A percentile compares a stretch with the other conserved stretches of the same genome.
Evolutionary conservation across 2,888 invertebrate genomes (phyloP).

Genomic region (Malthinus seriepunctatus): DNA sequence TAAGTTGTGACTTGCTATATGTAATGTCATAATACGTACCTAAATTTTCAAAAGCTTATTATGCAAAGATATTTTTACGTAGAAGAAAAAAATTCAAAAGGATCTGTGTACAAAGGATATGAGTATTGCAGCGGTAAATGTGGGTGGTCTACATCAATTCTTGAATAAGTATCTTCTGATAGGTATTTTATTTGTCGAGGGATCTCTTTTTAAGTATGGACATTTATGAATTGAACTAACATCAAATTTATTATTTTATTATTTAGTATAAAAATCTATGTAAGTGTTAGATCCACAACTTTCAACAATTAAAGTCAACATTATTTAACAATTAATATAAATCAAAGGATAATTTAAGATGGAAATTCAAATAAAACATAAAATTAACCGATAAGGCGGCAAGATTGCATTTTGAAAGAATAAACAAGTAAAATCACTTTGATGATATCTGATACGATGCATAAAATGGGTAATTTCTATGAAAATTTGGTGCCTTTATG

Average conservation of each 20-base stretch:
- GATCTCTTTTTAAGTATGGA: background rate
- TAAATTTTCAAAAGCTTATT: too few species aligned
- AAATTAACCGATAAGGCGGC: conserved; percentile 13
- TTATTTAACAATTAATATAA: conserved; percentile 4
- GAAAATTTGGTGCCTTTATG: conserved; percentile 18
- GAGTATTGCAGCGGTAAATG: background rate
- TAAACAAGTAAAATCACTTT: conserved; percentile 20
- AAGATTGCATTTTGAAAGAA: conserved; percentile 19
- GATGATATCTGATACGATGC: conserved; percentile 15
- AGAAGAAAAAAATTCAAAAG: background rate
- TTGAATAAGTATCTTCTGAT: background rate
- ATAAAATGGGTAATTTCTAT: conserved; percentile 22
- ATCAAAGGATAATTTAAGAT: conserved; percentile 1
- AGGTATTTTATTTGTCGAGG: background rate
- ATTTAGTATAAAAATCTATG: too few species aligned
- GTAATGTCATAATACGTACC: too few species aligned
- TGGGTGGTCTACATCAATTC: conserved; percentile 14
- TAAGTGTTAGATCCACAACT: too few species aligned
- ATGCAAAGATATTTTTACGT: background rate
- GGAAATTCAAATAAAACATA: conserved; percentile 4
- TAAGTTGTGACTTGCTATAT: too few species aligned
- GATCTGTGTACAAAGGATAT: too few species aligned
- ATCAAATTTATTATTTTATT: background rate
- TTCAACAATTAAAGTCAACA: background rate
- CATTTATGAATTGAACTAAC: background rate